Percentiles rank a stretch among this genome's conserved stretches.
Conservation (phyloP, 2,797 vertebrate genomes). For the Chelidonichthys spinosus region DNA sequence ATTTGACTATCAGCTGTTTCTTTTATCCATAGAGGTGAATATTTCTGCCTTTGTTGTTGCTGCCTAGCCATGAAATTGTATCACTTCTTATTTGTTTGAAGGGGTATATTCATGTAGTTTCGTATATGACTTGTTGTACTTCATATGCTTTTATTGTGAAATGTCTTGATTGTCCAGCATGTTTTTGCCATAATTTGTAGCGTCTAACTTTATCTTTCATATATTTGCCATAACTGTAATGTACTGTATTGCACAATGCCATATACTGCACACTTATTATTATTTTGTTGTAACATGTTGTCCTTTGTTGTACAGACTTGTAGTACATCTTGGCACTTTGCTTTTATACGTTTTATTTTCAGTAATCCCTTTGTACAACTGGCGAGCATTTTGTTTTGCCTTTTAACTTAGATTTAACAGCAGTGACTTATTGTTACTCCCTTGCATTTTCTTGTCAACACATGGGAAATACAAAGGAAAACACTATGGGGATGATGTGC, state of each 20-base stretch:
- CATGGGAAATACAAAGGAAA: conserved; percentile 60
- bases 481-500: conserved; percentile 64
- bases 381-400: conserved; percentile 67
- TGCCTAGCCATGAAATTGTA: conserved; percentile 66
- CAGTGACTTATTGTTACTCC: conserved; percentile 62
- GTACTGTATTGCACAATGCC: conserved; percentile 82
- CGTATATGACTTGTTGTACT: conserved; percentile 71
- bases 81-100: conserved; percentile 66
- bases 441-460: conserved; percentile 58
- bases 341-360: conserved; percentile 70
- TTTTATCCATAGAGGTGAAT: conserved; percentile 58
- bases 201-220: conserved; percentile 77
- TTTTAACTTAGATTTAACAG: conserved; percentile 67
- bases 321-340: conserved; percentile 79
- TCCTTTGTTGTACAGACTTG: conserved; percentile 75
- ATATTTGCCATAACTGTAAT: conserved; percentile 78
- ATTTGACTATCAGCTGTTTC: conserved; percentile 48
- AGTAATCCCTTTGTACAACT: conserved; percentile 68
- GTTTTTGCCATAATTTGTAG: conserved; percentile 75
- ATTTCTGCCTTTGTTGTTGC: conserved; percentile 71
- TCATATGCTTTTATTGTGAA: conserved; percentile 77
- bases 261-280: conserved; percentile 76
- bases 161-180: conserved; percentile 70
- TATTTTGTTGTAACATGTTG: conserved; percentile 71
- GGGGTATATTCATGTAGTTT: conserved; percentile 74